Conservation (phyloP, 2,113 vertebrate species). For the Tenrec ecaudatus region DNA sequence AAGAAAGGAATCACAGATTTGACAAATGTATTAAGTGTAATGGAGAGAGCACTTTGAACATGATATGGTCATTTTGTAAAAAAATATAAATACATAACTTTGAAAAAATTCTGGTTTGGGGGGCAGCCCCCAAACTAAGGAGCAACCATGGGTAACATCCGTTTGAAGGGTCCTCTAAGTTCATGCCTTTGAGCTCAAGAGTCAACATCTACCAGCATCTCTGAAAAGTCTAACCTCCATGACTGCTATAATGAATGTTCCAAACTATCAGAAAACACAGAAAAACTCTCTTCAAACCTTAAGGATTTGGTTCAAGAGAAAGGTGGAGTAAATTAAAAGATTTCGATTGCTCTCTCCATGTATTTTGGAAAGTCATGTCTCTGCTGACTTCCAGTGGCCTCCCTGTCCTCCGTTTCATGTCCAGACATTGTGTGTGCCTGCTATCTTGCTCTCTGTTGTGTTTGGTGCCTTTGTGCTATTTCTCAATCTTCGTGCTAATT, state of each 20-base stretch:
- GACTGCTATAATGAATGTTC: constrained; percentile 67
- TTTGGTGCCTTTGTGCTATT: no score
- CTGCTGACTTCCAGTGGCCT: no score
- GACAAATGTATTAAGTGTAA: no score
- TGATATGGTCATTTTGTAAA: no score
- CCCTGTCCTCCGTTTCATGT: no score
- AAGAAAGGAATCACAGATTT: no score
- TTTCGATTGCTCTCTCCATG: constrained; percentile 77
- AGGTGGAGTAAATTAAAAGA: constrained; percentile 80
- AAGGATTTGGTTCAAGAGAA: constrained; percentile 77
- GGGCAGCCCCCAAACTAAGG: background rate
- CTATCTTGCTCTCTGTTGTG: no score
- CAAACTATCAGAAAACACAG: constrained; percentile 68
- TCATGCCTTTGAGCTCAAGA: background rate
- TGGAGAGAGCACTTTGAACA: no score
- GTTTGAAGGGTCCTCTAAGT: background rate
- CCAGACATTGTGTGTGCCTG: no score
- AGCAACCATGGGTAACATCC: background rate
- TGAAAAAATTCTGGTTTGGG: no score
- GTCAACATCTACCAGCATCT: background rate
- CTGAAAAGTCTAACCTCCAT: background rate
- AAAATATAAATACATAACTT: no score
- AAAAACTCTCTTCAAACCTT: constrained; percentile 77
- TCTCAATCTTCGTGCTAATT: no score
- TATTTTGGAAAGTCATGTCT: constrained; percentile 63